phyloP scores from a whole-genome alignment of 2,888 invertebrate genomes.

The Diarsia mendica region DNA sequence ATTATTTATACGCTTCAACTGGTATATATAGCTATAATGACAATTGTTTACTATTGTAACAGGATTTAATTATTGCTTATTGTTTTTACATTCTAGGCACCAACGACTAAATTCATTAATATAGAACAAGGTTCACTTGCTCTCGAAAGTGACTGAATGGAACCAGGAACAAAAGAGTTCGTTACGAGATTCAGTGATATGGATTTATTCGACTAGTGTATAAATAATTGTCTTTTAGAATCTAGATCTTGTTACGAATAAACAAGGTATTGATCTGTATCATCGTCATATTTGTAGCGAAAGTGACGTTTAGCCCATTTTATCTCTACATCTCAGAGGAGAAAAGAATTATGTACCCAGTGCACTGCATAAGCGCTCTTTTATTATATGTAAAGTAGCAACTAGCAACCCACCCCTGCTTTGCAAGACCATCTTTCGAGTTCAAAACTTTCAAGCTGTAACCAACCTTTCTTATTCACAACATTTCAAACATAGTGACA shows the following conservation, averaged over 20 bases:
- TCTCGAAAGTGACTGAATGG: slow-evolving; percentile 3
- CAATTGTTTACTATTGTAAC: slow-evolving; percentile 29
- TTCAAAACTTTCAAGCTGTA: background rate
- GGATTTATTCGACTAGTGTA: slow-evolving; percentile 20
- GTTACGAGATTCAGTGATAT: slow-evolving; percentile 38
- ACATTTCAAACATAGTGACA: background rate
- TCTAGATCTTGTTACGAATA: slow-evolving; percentile 6
- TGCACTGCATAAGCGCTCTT: background rate
- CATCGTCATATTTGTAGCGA: background rate
- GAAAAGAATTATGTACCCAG: background rate
- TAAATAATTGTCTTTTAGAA: slow-evolving; percentile 10
- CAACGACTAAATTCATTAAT: slow-evolving; percentile 36
- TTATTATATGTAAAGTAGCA: background rate
- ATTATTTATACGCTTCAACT: background rate
- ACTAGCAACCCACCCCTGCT: background rate
- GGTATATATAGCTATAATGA: background rate
- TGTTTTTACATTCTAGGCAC: slow-evolving; percentile 46
- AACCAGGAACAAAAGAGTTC: slow-evolving; percentile 5
- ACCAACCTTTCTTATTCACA: background rate
- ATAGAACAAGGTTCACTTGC: slow-evolving; percentile 20
- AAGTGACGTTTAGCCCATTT: slow-evolving; percentile 3
- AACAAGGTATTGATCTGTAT: slow-evolving; percentile 12
- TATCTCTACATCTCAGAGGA: background rate
- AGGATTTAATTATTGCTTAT: slow-evolving; percentile 29
- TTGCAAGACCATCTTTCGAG: background rate